These are phyloP conservation scores for Chironomus tentans DNA, from an alignment of 2,888 invertebrate genomes.

Conservation along the genomic window DNA sequence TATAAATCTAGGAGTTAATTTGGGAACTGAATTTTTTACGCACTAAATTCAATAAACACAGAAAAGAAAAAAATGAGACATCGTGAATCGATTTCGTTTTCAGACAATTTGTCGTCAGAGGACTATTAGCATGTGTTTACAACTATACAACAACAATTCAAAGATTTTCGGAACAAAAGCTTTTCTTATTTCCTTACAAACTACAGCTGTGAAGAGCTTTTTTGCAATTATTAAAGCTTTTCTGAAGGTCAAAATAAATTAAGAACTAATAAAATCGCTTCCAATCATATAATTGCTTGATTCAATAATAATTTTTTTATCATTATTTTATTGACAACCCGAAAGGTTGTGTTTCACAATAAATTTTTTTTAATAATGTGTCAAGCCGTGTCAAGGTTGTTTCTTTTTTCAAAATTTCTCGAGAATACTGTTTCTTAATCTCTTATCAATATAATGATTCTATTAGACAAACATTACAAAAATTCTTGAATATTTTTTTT, in stretches of 20 bases:
- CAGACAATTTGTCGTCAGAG: slow-evolving; percentile 2
- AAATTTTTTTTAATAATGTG: too few species aligned
- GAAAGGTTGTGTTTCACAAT: too few species aligned
- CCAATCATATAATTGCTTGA: too few species aligned
- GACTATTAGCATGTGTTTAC: neutral
- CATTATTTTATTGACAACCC: too few species aligned
- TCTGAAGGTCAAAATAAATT: neutral
- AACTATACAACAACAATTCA: neutral
- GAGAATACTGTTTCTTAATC: too few species aligned
- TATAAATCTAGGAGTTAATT: neutral
- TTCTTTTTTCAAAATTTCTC: too few species aligned
- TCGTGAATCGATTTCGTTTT: slow-evolving; percentile 4
- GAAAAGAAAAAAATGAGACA: too few species aligned
- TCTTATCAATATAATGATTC: too few species aligned
- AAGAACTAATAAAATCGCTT: neutral
- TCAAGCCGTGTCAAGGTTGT: too few species aligned
- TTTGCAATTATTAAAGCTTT: neutral
- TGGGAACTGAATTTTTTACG: neutral
- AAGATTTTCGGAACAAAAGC: neutral
- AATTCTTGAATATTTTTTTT: too few species aligned
- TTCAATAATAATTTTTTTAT: too few species aligned
- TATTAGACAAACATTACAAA: too few species aligned
- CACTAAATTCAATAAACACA: neutral
- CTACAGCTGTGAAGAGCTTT: neutral
- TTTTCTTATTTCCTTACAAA: neutral